Evolutionary conservation across 2,888 invertebrate species (phyloP), one percentile per base, ranked within the genome.

Genomic region (Drosophila merina): DNA sequence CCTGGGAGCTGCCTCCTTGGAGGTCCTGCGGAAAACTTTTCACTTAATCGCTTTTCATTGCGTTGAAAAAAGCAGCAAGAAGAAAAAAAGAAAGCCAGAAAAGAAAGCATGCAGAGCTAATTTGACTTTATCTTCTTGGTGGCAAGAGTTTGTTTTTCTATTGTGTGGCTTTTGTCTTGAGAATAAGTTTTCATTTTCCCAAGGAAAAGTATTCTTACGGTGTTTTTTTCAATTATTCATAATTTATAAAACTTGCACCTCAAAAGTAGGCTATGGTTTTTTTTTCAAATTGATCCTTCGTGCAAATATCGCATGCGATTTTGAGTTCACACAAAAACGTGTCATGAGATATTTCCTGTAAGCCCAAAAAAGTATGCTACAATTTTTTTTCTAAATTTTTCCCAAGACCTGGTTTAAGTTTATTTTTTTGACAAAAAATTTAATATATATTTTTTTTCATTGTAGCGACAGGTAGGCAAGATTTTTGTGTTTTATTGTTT

Each of bases 11-110:
- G 45, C 47, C 14, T 26, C 47, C 14, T 26, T 20, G 47, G 31
- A 45, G 31, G 51, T 51, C 50, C 40, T 20, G 25, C 31, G 47
- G 25, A 4, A 72, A 83, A 81, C 55, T 83, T 83, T 83, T 84
- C 86, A 78, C 78, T 83, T 83, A 83, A 83, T 83, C 83, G 87
- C 85, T 83, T 86, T 86, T 81, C 75, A 70, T 62, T 71, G 80
- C 77, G 77, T 74, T 79, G 12, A 63, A 64, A 77, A 73, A 36
- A 36, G 10, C 4, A 14, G 14, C 0, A 36, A n/a, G 4, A 1
- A 4, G 5, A 36, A n/a, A 4, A 4, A n/a, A 5, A 36, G n/a
- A 12, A n/a, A 33, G 4, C 33, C n/a, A 10, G 33, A 33, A 33
- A 33, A 33, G 78, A 83, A 82, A 83, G 77, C 81, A 82, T 86